Evolutionary conservation across 2,888 invertebrate species (phyloP), one percentile per base, ranked within the genome.

Genomic region (Papilio gigon): DNA sequence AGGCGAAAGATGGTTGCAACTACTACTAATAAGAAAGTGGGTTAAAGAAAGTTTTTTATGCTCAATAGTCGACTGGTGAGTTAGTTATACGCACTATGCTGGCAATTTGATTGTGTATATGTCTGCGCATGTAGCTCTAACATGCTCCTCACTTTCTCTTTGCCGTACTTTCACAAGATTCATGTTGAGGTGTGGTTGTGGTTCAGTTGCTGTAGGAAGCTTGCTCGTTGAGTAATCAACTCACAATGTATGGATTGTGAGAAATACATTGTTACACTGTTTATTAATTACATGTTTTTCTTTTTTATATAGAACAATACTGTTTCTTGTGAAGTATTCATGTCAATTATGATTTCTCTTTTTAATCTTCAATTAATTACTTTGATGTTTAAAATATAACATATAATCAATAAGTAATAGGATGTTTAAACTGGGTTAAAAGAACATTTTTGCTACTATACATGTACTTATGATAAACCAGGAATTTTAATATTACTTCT

Each of bases 41-140:
- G 92, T 89, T 91, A 89, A 92, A 90, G 92, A 92, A 92, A 92
- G 92, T 92, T 91, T 90, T 87, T 88, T 86, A 82, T 84, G 84
- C 84, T 76, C 78, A 81, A 86, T 81, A 86, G 83, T 85, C 81
- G 80, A 84, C 86, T 73, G 80, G 82, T 85, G 76, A 85, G 86
- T 85, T 83, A 75, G 83, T 79, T 85, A 82, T 85, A 88, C 87
- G 84, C 84, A 82, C 85, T 81, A 77, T 47, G 73, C 80, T 76
- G 78, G 70, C 75, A 77, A 70, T 70, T 73, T 72, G 70, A 75
- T 80, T 81, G 79, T 83, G 80, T 82, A 80, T 82, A 73, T 71
- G 79, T 79, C 79, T 83, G 81, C 76, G 81, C 81, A 81, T 82
- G 80, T 77, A 79, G 79, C 76, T 83, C 84, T 87, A 85, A 84